These are phyloP conservation scores for Pangasius macronema DNA, from an alignment of 2,797 vertebrate species.

Conservation along the genomic window DNA sequence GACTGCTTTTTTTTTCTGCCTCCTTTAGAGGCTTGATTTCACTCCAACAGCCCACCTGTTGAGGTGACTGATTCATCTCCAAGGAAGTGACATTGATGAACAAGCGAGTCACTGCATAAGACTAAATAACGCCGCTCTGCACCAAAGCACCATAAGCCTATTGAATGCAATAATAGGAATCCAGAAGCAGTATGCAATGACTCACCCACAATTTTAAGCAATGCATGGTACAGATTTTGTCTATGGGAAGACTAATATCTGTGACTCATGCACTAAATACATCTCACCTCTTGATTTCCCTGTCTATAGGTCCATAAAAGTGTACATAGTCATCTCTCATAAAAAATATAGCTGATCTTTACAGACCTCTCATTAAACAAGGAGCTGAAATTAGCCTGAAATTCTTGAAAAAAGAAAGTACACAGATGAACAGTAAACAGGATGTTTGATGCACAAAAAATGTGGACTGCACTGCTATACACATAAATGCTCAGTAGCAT, in stretches of 20 bases:
- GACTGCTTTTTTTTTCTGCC: background rate
- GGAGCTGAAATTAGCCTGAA: background rate
- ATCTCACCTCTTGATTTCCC: constrained; percentile 24
- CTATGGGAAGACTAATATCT: constrained; percentile 1
- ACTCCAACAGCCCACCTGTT: constrained; percentile 45
- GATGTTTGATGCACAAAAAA: background rate
- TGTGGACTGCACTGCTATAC: background rate
- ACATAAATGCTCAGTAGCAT: constrained; percentile 33
- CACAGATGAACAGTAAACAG: background rate
- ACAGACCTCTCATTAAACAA: constrained; percentile 7
- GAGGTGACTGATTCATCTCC: constrained; percentile 45
- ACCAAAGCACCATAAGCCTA: constrained; percentile 26
- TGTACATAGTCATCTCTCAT: background rate
- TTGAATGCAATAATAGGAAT: constrained; percentile 25
- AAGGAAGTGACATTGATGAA: constrained; percentile 50
- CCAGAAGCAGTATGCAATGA: constrained; percentile 4
- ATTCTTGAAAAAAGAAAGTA: background rate
- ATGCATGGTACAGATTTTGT: constrained; percentile 11
- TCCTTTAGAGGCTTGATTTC: constrained; percentile 6
- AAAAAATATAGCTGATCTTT: constrained; percentile 9
- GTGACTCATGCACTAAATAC: constrained; percentile 17
- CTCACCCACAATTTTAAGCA: constrained; percentile 35
- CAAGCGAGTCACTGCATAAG: constrained; percentile 13
- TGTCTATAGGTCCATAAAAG: background rate
- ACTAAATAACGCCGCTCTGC: constrained; percentile 17